Conservation (phyloP, 2,113 vertebrate genomes). For the Phoenicopterus ruber region DNA sequence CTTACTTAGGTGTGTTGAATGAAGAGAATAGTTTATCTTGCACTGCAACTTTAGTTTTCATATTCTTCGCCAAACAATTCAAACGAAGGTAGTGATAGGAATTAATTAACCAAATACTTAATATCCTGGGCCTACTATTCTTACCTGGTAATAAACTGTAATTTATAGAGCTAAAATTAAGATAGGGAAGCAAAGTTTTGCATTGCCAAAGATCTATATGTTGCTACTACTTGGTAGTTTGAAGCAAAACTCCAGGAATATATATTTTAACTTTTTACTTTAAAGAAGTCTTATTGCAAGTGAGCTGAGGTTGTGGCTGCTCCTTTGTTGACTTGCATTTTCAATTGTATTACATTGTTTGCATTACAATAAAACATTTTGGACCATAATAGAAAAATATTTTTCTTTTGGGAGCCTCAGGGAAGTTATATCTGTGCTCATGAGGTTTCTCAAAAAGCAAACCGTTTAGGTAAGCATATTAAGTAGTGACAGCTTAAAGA, state of each 20-base stretch:
- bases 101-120: not conserved
- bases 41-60: not conserved
- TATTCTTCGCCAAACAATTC: not conserved
- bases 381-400: not conserved
- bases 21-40: not conserved
- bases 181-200: not conserved
- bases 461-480: not conserved
- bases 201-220: not conserved
- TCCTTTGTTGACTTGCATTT: not conserved
- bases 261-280: not conserved
- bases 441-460: not conserved
- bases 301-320: not conserved
- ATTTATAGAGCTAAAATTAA: not conserved
- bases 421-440: not conserved
- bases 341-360: not conserved
- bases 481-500: constrained; percentile 8
- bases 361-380: not conserved
- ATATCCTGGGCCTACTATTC: not conserved
- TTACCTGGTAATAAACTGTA: not conserved
- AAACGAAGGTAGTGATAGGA: not conserved
- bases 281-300: not conserved
- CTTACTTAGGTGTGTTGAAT: not conserved
- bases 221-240: not conserved
- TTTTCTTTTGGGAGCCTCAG: not conserved
- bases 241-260: not conserved